Percentiles rank a stretch among this genome's conserved stretches.
Conservation (phyloP, 1,140 invertebrate genomes). For the Drosophila novamexicana region DNA sequence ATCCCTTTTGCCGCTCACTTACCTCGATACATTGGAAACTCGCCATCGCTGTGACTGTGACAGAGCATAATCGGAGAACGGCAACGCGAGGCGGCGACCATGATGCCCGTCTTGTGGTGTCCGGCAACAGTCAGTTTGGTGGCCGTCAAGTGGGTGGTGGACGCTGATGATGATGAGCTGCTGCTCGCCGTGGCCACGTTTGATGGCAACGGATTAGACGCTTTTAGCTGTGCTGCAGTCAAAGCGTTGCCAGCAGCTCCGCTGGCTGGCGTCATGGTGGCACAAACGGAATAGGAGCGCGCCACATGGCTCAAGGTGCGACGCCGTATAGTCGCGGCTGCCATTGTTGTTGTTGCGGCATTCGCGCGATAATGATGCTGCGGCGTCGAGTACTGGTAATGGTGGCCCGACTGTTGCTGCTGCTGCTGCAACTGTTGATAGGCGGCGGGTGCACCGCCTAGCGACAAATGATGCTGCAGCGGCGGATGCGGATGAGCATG, state of each 20-base stretch:
- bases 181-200: conserved; percentile 26
- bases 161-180: not conserved
- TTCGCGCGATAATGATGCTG: conserved; percentile 74
- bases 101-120: conserved; percentile 67
- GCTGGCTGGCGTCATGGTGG: conserved; percentile 47
- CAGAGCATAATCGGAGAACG: conserved; percentile 90
- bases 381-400: conserved; percentile 69
- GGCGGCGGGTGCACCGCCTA: conserved; percentile 60
- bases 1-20: conserved; percentile 42
- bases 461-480: conserved; percentile 77
- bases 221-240: conserved; percentile 7
- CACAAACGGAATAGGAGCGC: conserved; percentile 77
- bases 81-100: conserved; percentile 84
- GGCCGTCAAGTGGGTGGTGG: not conserved
- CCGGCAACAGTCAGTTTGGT: conserved; percentile 56
- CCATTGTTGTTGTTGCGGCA: conserved; percentile 42
- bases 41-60: conserved; percentile 91
- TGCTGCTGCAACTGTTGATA: conserved; percentile 65
- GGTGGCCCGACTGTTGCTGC: conserved; percentile 44
- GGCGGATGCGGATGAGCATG: conserved; percentile 64
- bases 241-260: conserved; percentile 10
- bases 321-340: conserved; percentile 70
- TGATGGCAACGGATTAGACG: conserved; percentile 7
- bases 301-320: conserved; percentile 78
- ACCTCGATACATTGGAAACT: conserved; percentile 90